Conservation (phyloP, 92 coral and sea anemone species). For the Scolanthus callimorphus region DNA sequence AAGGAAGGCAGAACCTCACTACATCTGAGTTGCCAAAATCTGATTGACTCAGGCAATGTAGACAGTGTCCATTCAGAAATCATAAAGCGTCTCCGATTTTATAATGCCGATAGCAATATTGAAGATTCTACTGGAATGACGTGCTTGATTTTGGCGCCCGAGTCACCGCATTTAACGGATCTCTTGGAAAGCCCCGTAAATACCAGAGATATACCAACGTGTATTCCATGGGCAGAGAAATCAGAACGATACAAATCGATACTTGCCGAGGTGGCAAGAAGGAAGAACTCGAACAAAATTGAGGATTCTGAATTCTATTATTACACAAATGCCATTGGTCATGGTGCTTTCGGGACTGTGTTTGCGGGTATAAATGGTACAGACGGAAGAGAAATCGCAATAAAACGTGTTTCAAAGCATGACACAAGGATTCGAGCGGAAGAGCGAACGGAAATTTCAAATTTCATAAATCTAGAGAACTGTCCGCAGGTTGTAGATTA, state of each 20-base stretch:
- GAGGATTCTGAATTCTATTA: constrained; percentile 20
- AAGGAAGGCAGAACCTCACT: constrained; percentile 7
- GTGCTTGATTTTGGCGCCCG: constrained; percentile 9
- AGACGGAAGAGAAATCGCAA: constrained; percentile 52
- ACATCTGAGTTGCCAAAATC: constrained; percentile 1
- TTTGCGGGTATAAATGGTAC: constrained; percentile 37
- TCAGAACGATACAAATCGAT: constrained; percentile 2
- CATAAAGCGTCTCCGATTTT: not conserved
- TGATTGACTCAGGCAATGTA: not conserved
- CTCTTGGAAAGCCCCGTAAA: constrained; percentile 2
- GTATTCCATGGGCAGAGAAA: constrained; percentile 9
- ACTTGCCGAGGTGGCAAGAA: constrained; percentile 26
- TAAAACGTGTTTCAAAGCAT: constrained; percentile 40
- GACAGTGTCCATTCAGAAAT: not conserved
- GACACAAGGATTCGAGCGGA: constrained; percentile 25
- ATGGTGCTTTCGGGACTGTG: constrained; percentile 42
- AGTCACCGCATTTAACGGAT: constrained; percentile 2
- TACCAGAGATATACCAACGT: not conserved
- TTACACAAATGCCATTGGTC: constrained; percentile 26
- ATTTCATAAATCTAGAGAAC: constrained; percentile 28
- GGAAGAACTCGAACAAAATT: constrained; percentile 12
- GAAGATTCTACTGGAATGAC: not conserved
- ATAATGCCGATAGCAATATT: not conserved
- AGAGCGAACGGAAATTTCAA: constrained; percentile 33
- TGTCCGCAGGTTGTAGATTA: constrained; percentile 43